Evolutionary conservation across 2,113 vertebrate species (phyloP).

Genomic region (Lamprotornis superbus): DNA sequence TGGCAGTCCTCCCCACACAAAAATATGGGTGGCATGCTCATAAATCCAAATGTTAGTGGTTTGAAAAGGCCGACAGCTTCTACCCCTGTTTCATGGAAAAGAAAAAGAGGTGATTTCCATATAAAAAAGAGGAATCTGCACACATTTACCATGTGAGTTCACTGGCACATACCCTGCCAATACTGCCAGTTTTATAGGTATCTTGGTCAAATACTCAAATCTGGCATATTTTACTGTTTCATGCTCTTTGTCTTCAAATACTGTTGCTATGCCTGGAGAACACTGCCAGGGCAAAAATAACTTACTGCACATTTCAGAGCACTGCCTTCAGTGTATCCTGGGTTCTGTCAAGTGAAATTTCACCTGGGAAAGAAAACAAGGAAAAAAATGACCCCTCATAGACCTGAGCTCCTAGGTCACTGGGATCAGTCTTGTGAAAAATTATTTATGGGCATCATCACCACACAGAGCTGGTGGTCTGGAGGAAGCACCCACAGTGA

Average conservation of each 20-base stretch:
- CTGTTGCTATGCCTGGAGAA: not conserved
- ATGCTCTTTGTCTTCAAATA: not conserved
- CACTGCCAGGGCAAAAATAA: not conserved
- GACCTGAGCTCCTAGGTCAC: not conserved
- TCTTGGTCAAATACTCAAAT: conserved; percentile 12
- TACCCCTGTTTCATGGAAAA: not conserved
- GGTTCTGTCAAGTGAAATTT: not conserved
- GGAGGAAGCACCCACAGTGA: not conserved
- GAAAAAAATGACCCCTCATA: not conserved
- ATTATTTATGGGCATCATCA: not conserved
- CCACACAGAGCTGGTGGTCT: not conserved
- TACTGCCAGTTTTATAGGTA: not conserved
- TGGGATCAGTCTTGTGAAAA: not conserved
- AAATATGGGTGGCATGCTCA: conserved; percentile 34
- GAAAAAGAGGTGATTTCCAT: conserved; percentile 39
- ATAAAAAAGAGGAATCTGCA: conserved; percentile 27
- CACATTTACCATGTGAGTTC: not conserved
- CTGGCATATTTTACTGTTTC: not conserved
- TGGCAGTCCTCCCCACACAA: not conserved
- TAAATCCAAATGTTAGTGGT: conserved; percentile 58
- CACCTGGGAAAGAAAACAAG: not conserved
- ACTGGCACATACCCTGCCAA: not conserved
- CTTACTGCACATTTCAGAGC: not conserved
- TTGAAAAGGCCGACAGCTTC: not conserved
- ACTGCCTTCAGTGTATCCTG: not conserved